Base-by-base conservation (phyloP, 2,888 invertebrate genomes). In the Rhingia rostrata region DNA sequence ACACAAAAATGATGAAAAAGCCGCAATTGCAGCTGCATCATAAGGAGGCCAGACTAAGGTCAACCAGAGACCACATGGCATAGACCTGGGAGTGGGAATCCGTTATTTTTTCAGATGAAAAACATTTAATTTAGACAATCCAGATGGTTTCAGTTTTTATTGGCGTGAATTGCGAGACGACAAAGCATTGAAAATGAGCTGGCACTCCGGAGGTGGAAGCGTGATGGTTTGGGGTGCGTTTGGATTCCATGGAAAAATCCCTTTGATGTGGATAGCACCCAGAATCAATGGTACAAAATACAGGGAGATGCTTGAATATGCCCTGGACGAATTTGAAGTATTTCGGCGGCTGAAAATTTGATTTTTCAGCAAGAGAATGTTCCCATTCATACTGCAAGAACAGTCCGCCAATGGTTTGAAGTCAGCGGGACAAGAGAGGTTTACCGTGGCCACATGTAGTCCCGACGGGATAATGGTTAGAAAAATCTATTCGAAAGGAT, bases 321-420 rank as follows among this genome's bases (percentile, higher is more conserved):
- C 63, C 35, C 14, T 49, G 39, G 51, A 49, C 35, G 64, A 49
- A 64, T 64, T 64, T 49, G 49, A 39, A 39, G 49, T 22, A 51
- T 64, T 64, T 37, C 64, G 9, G 49, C 51, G 10, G 43, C 12
- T 14, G 54, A 37, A 30, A 37, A 39, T 6, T 37, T 39, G 5
- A 30, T 63, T 49, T 30, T 39, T 39, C 49, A 63, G 14, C 33
- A 54, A 43, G 66, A 66, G 14, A 33, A 43, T 33, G 41, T 33
- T 54, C 14, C 32, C 4, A 43, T 54, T 54, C 54, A 66, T n/a
- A 43, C 37, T 1, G 33, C 53, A 6, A 53, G 53, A 35, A 41
- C 6, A 32, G 12, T 66, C 22, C 32, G 53, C 10, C 32, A 66
- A 43, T 43, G 53, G 53, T 54, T 66, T 53, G 66, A 54, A 66